These are phyloP conservation scores for Rhagium mordax DNA, from an alignment of 2,888 invertebrate species.

Conservation along the genomic window DNA sequence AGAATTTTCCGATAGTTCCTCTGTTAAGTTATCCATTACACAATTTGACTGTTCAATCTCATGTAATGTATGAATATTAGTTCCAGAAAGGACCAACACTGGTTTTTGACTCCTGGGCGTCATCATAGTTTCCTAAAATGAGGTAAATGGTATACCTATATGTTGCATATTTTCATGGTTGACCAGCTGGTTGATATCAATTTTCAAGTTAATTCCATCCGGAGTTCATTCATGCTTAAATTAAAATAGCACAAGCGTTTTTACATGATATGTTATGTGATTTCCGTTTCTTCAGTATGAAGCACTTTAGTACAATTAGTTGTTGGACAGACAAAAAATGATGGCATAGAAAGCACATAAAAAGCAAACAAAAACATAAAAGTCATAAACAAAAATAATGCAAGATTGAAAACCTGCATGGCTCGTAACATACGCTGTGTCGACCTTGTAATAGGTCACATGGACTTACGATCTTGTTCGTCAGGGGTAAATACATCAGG, in stretches of 20 bases:
- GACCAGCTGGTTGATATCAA: too few relatives aligned
- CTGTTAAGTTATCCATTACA: conserved; percentile 62
- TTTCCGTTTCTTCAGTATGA: too few relatives aligned
- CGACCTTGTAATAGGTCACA: conserved; percentile 92
- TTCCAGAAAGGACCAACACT: conserved; percentile 81
- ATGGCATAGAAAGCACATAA: background rate
- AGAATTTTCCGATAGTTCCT: conserved; percentile 49
- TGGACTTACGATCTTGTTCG: conserved; percentile 78
- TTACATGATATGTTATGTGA: too few relatives aligned
- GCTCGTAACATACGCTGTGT: conserved; percentile 89
- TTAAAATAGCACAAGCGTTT: too few relatives aligned
- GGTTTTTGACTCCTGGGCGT: conserved; percentile 90
- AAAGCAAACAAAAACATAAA: conserved; percentile 33
- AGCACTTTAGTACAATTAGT: too few relatives aligned
- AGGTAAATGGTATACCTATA: background rate
- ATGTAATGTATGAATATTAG: conserved; percentile 70
- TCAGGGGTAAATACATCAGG: conserved; percentile 70
- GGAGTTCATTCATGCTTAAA: too few relatives aligned
- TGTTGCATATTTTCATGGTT: too few relatives aligned
- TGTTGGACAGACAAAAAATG: background rate
- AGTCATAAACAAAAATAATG: too few relatives aligned
- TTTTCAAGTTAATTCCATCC: too few relatives aligned
- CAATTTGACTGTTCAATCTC: conserved; percentile 64
- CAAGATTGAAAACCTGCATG: conserved; percentile 81
- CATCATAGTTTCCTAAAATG: conserved; percentile 88